Evolutionary conservation across 2,113 vertebrate species (phyloP).

Genomic region (Hucho hucho): DNA sequence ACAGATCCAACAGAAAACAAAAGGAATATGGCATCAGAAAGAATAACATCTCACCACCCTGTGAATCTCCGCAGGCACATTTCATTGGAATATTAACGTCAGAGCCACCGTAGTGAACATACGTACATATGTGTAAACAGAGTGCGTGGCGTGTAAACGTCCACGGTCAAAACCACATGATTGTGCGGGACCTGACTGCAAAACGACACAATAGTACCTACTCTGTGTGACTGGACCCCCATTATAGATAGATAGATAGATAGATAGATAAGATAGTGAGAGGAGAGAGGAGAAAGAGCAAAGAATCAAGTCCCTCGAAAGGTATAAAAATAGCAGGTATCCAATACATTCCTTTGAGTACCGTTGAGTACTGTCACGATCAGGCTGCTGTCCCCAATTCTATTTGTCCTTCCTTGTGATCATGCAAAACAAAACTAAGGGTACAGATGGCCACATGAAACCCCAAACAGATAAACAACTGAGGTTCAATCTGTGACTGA

Average conservation of each 20-base stretch:
- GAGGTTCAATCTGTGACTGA: too few species aligned
- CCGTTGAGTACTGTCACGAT: too few species aligned
- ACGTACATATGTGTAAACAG: constrained; percentile 10
- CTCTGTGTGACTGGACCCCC: not conserved
- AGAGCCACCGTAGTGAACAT: not conserved
- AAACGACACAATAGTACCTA: not conserved
- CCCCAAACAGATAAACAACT: too few species aligned
- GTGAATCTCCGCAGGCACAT: constrained; percentile 18
- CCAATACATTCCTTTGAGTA: too few species aligned
- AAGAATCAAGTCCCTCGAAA: not conserved
- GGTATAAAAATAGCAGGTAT: too few species aligned
- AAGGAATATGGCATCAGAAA: not conserved
- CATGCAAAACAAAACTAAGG: too few species aligned
- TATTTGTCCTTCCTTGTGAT: too few species aligned
- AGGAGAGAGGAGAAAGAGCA: not conserved
- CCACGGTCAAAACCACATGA: not conserved
- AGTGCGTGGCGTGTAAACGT: not conserved
- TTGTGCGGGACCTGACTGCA: not conserved
- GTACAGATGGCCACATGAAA: too few species aligned
- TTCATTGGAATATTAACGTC: constrained; percentile 5
- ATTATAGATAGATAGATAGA: too few species aligned
- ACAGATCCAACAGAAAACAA: not conserved
- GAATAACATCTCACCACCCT: constrained; percentile 6
- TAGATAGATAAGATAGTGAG: too few species aligned
- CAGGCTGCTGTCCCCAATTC: too few species aligned